Evolutionary conservation across 1,140 invertebrate genomes (phyloP).

Genomic region (Sitobion miscanthi): DNA sequence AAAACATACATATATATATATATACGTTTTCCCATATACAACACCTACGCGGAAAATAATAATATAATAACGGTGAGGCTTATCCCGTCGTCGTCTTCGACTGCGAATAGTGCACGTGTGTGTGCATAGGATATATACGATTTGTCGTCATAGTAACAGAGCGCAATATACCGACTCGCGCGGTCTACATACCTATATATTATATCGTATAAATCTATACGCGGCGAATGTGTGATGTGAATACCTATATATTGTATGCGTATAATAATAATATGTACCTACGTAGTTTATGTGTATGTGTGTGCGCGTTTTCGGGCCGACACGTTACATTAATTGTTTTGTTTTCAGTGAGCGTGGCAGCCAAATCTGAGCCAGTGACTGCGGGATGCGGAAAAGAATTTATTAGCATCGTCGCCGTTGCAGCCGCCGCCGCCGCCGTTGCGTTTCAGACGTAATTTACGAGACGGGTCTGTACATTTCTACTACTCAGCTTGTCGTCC

Average conservation of each 20-base stretch:
- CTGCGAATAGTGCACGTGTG: not conserved
- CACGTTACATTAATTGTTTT: constrained; percentile 41
- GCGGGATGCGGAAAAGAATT: constrained; percentile 44
- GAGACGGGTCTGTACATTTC: not conserved
- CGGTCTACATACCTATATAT: no score
- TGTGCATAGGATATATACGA: not conserved
- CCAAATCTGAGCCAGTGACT: constrained; percentile 32
- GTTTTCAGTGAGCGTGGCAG: constrained; percentile 47
- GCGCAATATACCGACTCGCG: not conserved
- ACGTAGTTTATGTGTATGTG: not conserved
- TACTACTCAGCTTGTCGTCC: not conserved
- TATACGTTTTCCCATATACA: not conserved
- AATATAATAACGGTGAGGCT: not conserved
- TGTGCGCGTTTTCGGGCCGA: not conserved
- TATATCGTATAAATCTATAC: not conserved
- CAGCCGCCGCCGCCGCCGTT: not conserved
- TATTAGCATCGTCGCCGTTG: constrained; percentile 6
- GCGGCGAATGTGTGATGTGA: not conserved
- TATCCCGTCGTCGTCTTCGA: not conserved
- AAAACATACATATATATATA: not conserved
- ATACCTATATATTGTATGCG: not conserved
- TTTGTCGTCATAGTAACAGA: constrained; percentile 32
- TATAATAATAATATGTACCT: not conserved
- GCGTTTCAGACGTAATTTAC: constrained; percentile 22
- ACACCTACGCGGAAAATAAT: not conserved